Evolutionary conservation across 2,888 invertebrate species (phyloP), one percentile per base, ranked within the genome.

Genomic region (Drosophila greeni): DNA sequence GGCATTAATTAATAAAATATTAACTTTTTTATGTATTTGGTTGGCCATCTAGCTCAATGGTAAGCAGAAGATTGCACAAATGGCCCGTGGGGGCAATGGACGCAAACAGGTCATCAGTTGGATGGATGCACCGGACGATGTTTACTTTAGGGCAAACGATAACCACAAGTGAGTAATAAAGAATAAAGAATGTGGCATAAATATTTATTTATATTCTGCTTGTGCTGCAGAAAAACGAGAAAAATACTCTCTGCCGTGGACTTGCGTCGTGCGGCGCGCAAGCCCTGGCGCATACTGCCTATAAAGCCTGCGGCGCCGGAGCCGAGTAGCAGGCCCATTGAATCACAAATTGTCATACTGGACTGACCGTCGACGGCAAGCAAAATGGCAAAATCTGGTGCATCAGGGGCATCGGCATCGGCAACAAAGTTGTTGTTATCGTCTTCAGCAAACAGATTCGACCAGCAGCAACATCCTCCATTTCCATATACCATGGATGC

Each of bases 91-190:
- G 23, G 92, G 93, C 34, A 92, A 92, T 62, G 92, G 92, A 33
- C 92, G 96, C 51, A 96, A 97, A 86, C 97, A 96, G 90, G 96
- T 97, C 84, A 96, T 97, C 88, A 97, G 97, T 87, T 97, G 97
- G 97, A 97, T 97, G 94, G 98, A 98, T 90, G 97, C 97, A 61
- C 97, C 97, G 23, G 98, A 98, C 88, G 98, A 98, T 91, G 95
- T 98, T 74, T 98, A 96, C 90, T 98, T 97, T 90, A 93, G 95
- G 88, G 97, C 97, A 82, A 96, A 95, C 47, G 95, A 95, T 82
- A 92, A 92, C 81, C 95, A 95, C 90, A 97, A 95, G 97, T 97
- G 90, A 91, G 94, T 91, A 20, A 39, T 16, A 3, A 6, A 3
- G 12, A 42, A 12, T 36, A 14, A 4, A 7, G 5, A 1, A 24